Percentiles rank a stretch among this genome's conserved stretches.
Conservation (phyloP, 2,797 vertebrate genomes). For the Petrocephalus sullivani region DNA sequence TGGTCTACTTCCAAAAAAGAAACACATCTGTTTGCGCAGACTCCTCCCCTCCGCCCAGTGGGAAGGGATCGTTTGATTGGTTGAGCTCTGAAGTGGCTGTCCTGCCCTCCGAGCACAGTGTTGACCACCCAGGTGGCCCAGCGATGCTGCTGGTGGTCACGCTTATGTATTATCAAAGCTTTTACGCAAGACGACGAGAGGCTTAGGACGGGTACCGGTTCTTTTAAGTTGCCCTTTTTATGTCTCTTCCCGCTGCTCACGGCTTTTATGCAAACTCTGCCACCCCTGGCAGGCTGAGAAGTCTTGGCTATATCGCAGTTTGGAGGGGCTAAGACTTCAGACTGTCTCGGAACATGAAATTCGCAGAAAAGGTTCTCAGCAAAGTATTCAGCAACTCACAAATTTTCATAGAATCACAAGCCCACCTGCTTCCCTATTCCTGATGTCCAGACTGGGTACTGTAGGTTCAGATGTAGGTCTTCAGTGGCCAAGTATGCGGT, state of each 20-base stretch:
- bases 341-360: not conserved
- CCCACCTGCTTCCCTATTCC: too few relatives aligned
- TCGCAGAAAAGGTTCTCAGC: not conserved
- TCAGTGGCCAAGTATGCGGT: too few relatives aligned
- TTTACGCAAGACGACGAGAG: not conserved
- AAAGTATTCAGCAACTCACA: not conserved
- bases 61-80: conserved; percentile 29
- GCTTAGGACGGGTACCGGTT: not conserved
- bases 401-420: not conserved
- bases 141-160: not conserved
- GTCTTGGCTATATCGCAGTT: not conserved
- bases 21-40: conserved; percentile 36
- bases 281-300: not conserved
- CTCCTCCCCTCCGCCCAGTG: conserved; percentile 23
- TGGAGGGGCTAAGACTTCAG: not conserved
- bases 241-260: not conserved
- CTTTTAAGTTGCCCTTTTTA: not conserved
- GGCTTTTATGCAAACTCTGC: not conserved
- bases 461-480: too few relatives aligned
- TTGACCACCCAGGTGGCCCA: not conserved
- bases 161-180: not conserved
- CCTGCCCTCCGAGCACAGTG: not conserved
- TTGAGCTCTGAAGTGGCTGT: conserved; percentile 16
- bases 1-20: conserved; percentile 40
- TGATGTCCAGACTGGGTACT: too few relatives aligned